A percentile compares a stretch with the other conserved stretches of the same genome.
These are phyloP conservation scores for Tetanocera ferruginea DNA, from an alignment of 2,888 invertebrate genomes.

Conservation along the genomic window DNA sequence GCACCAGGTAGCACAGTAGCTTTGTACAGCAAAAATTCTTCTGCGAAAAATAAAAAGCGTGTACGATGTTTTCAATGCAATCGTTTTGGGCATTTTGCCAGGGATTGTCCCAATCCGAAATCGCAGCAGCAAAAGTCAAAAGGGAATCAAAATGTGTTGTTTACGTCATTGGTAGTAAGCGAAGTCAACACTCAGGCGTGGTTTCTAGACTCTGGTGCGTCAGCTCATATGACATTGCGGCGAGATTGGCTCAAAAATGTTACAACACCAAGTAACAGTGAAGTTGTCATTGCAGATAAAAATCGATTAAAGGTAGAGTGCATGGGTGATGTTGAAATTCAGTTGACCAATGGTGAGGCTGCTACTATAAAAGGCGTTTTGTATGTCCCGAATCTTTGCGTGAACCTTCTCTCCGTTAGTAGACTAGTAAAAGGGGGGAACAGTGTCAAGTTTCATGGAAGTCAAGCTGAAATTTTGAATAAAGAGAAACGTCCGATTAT, in stretches of 20 bases:
- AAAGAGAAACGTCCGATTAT: no score
- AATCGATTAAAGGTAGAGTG: no score
- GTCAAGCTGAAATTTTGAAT: no score
- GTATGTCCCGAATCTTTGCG: neutral
- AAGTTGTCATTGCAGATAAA: no score
- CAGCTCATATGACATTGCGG: slow-evolving; percentile 8
- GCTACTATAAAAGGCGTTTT: neutral
- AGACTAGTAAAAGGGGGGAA: slow-evolving; percentile 29
- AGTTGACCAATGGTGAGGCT: neutral
- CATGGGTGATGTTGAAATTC: slow-evolving; percentile 2
- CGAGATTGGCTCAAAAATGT: no score
- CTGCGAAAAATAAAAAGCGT: neutral
- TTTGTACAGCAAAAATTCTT: neutral
- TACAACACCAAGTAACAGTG: no score
- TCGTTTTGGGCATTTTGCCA: neutral
- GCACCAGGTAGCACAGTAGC: neutral
- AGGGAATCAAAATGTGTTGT: neutral
- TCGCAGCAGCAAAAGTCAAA: neutral
- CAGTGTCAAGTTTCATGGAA: no score
- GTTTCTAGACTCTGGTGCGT: slow-evolving; percentile 7
- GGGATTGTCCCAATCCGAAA: neutral
- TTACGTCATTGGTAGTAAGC: neutral
- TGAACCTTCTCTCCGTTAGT: neutral
- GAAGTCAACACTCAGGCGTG: neutral
- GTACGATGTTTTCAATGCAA: neutral